Base-by-base conservation (phyloP, 2,113 vertebrate species). In the Dryoscopus gambensis region DNA sequence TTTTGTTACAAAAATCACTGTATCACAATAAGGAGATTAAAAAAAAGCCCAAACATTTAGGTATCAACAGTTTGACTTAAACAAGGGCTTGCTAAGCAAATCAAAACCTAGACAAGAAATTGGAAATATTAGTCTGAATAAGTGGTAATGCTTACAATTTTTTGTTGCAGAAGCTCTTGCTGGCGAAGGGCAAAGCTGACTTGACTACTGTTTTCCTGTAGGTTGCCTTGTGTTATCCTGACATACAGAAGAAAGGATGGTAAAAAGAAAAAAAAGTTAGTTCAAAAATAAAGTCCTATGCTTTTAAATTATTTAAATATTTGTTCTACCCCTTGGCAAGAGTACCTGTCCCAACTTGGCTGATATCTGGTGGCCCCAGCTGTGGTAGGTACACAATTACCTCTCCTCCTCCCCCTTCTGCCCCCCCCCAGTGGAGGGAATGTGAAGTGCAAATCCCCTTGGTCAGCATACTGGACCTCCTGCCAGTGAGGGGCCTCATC, bases 401-500 rank as follows among this genome's bases (percentile, higher is more conserved):
- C 3, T 21, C 18, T 74, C 10, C 18, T 30, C 25, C 15, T 44
- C 12, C 10, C 24, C 8, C 5, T 56, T 57, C 25, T 5, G 24
- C 10, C 4, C 17, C 7, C 7, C 3, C 15, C 46, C 7, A 30
- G 44, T n/a, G 33, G 19, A 37, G 4, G 19, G 13, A 50, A 59
- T 28, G 33, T 27, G 35, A 55, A 65, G 9, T 8, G 3, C 7
- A 82, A 37, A 44, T 67, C 7, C 3, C 4, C 33, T n/a, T 14
- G 9, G 19, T 39, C 52, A 30, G 33, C 7, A 74, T 23, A 17
- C 8, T 74, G 33, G 13, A 59, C 5, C 10, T 31, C 9, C 42
- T 11, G 20, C 7, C 53, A 21, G 11, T 25, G 39, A 52, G 33
- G n/a, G 10, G 7, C 13, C 11, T 60, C 0, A 0, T 11, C 23